Evolutionary conservation across 2,888 invertebrate species (phyloP), one percentile per base, ranked within the genome.

Genomic region (Rotaria macrura): DNA sequence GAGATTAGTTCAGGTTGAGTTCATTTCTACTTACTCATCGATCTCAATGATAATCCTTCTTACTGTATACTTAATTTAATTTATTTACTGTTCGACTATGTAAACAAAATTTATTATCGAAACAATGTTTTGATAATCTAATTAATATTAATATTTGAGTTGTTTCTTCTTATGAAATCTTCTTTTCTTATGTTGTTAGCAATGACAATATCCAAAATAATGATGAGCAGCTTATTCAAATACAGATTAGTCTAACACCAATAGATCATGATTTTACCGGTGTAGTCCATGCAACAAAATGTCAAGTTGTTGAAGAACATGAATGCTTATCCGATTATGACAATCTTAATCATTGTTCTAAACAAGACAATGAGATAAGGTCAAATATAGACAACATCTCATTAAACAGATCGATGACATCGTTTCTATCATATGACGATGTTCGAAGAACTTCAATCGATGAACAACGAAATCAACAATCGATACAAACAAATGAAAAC

Each of bases 381-480:
- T 79, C 79, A 79, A 79, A 79, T 79, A 43, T 79, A 79, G 79
- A 79, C 79, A 25, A 65, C 20, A 34, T 65, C 65, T 65, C 79
- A 6, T 79, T 79, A 79, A 79, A 79, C 43, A 79, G 43, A 65
- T 34, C 65, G 65, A 65, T 65, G 65, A 65, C 65, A 65, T 65
- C 65, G 79, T 43, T 25, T 79, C 25, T 79, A 6, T 25, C 34
- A 43, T 20, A 79, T 79, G 65, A 34, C 6, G 34, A 57, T 29
- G 12, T 12, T 29, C 55, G 55, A 29, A 57, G 29, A 57, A 29
- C 14, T 57, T 57, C 29, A 7, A 29, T 29, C 55, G 55, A 57
- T 57, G 55, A 57, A n/a, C 55, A 38, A 34, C 34, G 14, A 65
- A 79, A 12, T 43, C 43, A 79, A 43, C 79, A 79, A n/a, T 17